Base-by-base conservation (phyloP, 2,888 invertebrate genomes). In the Drosophila helvetica region DNA sequence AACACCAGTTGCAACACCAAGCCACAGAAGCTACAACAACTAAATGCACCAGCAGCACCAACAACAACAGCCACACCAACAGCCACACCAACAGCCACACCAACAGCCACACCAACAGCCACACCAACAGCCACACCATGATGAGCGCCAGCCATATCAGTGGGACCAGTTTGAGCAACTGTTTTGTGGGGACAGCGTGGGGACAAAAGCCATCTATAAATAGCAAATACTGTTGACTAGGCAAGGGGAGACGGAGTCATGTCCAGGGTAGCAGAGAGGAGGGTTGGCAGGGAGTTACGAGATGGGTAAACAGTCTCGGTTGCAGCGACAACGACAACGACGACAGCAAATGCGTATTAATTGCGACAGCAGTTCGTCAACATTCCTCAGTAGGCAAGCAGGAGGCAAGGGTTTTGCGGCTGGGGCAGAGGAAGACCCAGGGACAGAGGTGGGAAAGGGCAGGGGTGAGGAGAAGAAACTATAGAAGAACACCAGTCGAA, bases 361-460 rank as follows among this genome's bases (percentile, higher is more conserved):
- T 83, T 87, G 82, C 82, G 88, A 83, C 82, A 83, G 82, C 82
- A 83, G 82, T 83, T 83, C 82, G 82, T 83, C 82, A 87, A 75
- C 82, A 83, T 83, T 83, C 83, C 83, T 70, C 71, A 70, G 38
- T 54, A 63, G 57, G 67, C 61, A 60, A 64, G 60, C 59, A 47
- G 54, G 45, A 57, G 63, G 19, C 25, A 42, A 57, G 59, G 59
- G 60, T 25, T 27, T 27, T 7, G 27, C 27, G 27, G 27, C 27
- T 54, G 33, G 55, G 43, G 55, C 54, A 22, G 17, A 17, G 18
- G 19, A 10, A 18, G 19, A 33, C 42, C 27, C 27, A 1, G 27
- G 54, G n/a, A 27, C 8, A 30, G 45, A 42, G 18, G 25, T 12
- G 0, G 9, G 46, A 17, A 17, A 0, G 43, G 25, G 17, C 9